A percentile compares a stretch with the other conserved stretches of the same genome.
Conservation (phyloP, 2,797 vertebrate genomes). For the Petrocephalus schoutedeni region DNA sequence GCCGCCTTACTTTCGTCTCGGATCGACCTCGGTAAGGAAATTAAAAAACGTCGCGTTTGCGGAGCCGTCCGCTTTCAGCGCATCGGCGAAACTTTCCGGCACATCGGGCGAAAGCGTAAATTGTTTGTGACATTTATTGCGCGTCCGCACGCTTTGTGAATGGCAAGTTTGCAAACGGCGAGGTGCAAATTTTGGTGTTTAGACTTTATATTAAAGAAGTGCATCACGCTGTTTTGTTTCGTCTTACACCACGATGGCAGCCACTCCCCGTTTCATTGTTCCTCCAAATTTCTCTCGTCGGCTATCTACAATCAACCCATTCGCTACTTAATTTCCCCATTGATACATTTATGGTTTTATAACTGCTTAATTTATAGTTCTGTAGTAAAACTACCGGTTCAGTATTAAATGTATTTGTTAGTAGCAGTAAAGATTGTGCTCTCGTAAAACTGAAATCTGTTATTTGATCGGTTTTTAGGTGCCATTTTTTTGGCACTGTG, state of each 20-base stretch:
- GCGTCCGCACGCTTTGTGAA: neutral
- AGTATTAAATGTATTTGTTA: neutral
- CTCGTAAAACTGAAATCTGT: neutral
- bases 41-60: neutral
- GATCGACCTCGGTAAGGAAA: neutral
- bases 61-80: neutral
- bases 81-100: neutral
- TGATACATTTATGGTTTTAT: neutral
- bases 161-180: neutral
- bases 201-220: neutral
- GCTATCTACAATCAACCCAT: neutral
- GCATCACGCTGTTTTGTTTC: conserved; percentile 39
- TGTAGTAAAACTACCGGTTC: neutral
- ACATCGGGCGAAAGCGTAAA: neutral
- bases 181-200: neutral
- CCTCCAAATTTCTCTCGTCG: neutral
- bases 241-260: conserved; percentile 41
- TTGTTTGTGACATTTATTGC: neutral
- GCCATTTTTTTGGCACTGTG: conserved; percentile 5
- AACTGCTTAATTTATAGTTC: neutral
- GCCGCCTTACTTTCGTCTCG: neutral
- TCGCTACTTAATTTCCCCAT: neutral
- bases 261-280: conserved; percentile 53
- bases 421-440: neutral
- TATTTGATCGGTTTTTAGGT: neutral